A percentile compares a stretch with the other conserved stretches of the same genome.
Evolutionary conservation across 2,113 vertebrate genomes (phyloP).

Genomic region (Thalassoma bifasciatum): DNA sequence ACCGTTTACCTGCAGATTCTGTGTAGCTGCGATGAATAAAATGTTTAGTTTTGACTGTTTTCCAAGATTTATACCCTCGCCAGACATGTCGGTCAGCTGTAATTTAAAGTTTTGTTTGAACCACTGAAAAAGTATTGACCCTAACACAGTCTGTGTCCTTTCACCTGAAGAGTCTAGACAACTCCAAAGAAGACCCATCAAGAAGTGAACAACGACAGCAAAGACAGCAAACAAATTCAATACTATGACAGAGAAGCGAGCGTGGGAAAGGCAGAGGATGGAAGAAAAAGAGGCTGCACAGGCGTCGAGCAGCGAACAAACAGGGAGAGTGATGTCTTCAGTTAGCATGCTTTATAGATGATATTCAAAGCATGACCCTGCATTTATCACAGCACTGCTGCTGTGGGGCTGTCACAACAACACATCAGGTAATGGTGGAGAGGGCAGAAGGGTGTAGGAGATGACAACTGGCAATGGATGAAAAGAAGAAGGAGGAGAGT

Average conservation of each 20-base stretch:
- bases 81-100: too few relatives aligned
- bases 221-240: neutral
- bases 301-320: slow-evolving; percentile 40
- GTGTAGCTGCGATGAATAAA: too few relatives aligned
- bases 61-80: too few relatives aligned
- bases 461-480: slow-evolving; percentile 35
- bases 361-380: slow-evolving; percentile 66
- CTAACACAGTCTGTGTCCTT: slow-evolving; percentile 38
- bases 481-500: neutral
- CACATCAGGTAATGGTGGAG: slow-evolving; percentile 47
- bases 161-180: slow-evolving; percentile 36
- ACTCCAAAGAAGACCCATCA: slow-evolving; percentile 8
- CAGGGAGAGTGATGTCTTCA: slow-evolving; percentile 66
- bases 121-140: neutral
- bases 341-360: slow-evolving; percentile 68
- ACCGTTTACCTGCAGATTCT: too few relatives aligned
- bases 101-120: too few relatives aligned
- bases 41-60: too few relatives aligned
- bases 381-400: slow-evolving; percentile 58
- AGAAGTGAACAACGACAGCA: slow-evolving; percentile 3
- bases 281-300: neutral
- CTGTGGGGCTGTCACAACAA: slow-evolving; percentile 35
- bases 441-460: slow-evolving; percentile 22
- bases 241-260: slow-evolving; percentile 15
- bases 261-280: neutral